Percentiles rank a stretch among this genome's conserved stretches.
phyloP scores from a whole-genome alignment of 1,140 invertebrate species.

The Bombyx mandarina region DNA sequence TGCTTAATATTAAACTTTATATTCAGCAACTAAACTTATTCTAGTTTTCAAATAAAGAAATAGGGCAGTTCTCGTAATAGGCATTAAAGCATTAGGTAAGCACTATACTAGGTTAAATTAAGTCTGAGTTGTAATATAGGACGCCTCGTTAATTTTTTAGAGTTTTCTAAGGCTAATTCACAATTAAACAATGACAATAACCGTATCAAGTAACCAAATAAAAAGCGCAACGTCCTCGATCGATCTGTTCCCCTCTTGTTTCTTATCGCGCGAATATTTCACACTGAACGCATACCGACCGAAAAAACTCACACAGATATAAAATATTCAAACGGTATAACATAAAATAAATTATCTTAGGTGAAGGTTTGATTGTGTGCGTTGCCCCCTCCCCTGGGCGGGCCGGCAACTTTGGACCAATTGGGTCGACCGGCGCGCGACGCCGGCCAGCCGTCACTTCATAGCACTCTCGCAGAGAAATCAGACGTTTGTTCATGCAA shows the following conservation, averaged over 20 bases:
- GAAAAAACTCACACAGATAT: conserved; percentile 70
- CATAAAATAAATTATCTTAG: conserved; percentile 71
- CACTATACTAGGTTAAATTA: no score
- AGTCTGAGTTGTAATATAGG: no score
- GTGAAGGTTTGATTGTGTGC: conserved; percentile 52
- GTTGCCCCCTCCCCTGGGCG: conserved; percentile 57
- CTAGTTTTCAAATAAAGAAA: no score
- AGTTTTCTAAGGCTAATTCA: conserved; percentile 9
- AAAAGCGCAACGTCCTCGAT: conserved; percentile 64
- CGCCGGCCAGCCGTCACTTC: conserved; percentile 31
- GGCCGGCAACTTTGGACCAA: conserved; percentile 45
- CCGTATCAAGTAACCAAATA: conserved; percentile 46
- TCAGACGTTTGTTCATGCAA: conserved; percentile 15
- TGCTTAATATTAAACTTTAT: no score
- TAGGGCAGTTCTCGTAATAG: no score
- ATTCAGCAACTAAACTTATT: no score
- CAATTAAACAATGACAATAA: conserved; percentile 51
- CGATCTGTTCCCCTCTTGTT: conserved; percentile 68
- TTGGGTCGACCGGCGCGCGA: conserved; percentile 52
- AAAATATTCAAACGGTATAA: conserved; percentile 71
- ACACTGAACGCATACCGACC: conserved; percentile 63
- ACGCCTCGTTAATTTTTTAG: no score
- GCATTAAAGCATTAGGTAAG: no score
- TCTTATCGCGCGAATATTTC: conserved; percentile 70
- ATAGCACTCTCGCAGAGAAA: conserved; percentile 18